Conservation (phyloP, 1,140 invertebrate species). For the Gyrodactylus bullatarudis region DNA sequence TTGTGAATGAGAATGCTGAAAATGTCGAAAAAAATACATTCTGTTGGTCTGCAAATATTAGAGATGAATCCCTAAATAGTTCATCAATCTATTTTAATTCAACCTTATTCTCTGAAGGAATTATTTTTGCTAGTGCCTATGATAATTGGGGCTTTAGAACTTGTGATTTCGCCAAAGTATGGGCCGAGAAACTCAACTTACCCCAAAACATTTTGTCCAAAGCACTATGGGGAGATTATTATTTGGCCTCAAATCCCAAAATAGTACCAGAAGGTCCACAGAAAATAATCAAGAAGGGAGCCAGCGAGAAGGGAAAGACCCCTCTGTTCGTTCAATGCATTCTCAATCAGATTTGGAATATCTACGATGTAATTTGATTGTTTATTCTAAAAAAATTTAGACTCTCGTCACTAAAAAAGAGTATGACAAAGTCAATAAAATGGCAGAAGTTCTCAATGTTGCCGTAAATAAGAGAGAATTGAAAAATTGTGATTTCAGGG, state of each 20-base stretch:
- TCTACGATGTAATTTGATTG: constrained; percentile 45
- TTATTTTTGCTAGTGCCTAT: constrained; percentile 67
- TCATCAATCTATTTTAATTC: constrained; percentile 38
- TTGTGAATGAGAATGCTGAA: not conserved
- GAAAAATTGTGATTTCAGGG: constrained; percentile 7
- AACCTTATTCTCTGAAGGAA: constrained; percentile 14
- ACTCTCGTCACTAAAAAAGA: constrained; percentile 3
- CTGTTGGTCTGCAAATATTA: constrained; percentile 1
- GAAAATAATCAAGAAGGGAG: constrained; percentile 49
- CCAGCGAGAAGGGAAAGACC: constrained; percentile 52
- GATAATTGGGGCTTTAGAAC: constrained; percentile 83
- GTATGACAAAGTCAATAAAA: constrained; percentile 1
- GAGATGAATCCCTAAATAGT: constrained; percentile 32
- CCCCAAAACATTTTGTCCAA: constrained; percentile 30
- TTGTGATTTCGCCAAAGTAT: constrained; percentile 48
- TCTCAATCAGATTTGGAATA: constrained; percentile 59
- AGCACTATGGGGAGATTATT: constrained; percentile 79
- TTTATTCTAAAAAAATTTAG: not conserved
- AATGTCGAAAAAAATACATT: not conserved
- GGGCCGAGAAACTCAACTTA: constrained; percentile 38
- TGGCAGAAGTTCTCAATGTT: constrained; percentile 5
- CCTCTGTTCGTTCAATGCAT: constrained; percentile 78
- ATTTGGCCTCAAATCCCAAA: constrained; percentile 36
- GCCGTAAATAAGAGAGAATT: constrained; percentile 7
- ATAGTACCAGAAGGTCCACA: not conserved